Evolutionary conservation across 2,113 vertebrate genomes (phyloP), one percentile per base, ranked within the genome.

Genomic region (Vireo altiloquus): DNA sequence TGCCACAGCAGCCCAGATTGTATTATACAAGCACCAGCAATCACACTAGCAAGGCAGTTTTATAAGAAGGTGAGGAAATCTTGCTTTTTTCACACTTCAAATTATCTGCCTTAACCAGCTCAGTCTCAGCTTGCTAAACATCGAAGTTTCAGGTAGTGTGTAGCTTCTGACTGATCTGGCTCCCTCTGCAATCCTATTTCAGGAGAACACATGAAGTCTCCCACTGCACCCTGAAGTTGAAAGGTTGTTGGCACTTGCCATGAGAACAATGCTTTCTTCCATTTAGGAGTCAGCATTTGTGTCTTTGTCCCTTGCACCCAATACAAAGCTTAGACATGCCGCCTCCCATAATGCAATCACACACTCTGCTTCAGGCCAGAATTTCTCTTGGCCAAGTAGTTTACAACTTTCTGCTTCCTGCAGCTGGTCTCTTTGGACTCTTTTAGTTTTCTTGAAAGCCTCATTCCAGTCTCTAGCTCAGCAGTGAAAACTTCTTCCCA

Each of bases 211-310:
- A 71, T 5, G 53, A 75, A 96, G 76, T 47, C 85, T 93, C 72
- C 71, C 35, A n/a, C 87, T 88, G 92, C 46, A 10, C 85, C 86
- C 75, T 89, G 47, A 90, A 92, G 82, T 52, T 93, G 93, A 96
- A 94, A 96, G 85, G 71, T 75, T 95, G 82, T 52, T 96, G 90
- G 94, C 94, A 92, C 79, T 83, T 30, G 71, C 53, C 24, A 47
- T 88, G 94, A 76, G 88, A 97, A 95, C 74, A 82, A 94, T 66
- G 4, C 64, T 75, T 63, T 54, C 82, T 71, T 37, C 39, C 60
- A 56, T 37, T 75, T 71, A 77, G 64, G 61, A 96, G 88, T 79
- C 72, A 90, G 57, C 28, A 66, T 56, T 94, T 78, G 71, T 10
- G 40, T 68, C 85, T 95, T 95, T 72, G 69, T 93, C 90, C 82